Evolutionary conservation across 2,888 invertebrate genomes (phyloP), one percentile per base, ranked within the genome.

Genomic region (Tachina grossa): DNA sequence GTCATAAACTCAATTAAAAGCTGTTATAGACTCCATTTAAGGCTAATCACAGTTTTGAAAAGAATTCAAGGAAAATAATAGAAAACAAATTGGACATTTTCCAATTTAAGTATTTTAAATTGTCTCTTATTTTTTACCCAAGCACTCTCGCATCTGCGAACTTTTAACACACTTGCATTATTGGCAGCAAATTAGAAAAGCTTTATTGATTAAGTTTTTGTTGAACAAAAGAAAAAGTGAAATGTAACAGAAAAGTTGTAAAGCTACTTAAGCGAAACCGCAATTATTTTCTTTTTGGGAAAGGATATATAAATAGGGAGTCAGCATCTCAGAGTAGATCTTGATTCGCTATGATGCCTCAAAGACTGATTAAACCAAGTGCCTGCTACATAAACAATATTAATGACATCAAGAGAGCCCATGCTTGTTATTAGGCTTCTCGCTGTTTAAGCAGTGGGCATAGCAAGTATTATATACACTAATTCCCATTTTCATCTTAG

Each of bases 1-100:
- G 82, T 75, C 82, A 85, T 82, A 83, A 85, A 85, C 75, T 75
- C 79, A 85, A 85, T 85, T 85, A 79, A 82, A 82, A 85, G 82
- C 82, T 71, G 59, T 79, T 79, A 79, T 79, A 79, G 82, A 85
- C 79, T 83, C 76, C 77, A 85, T 85, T 82, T 72, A 61, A 66
- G 55, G 82, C 85, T 85, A 85, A 85, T 85, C 82, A 79, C 79
- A 76, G 65, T 75, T 65, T 78, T 66, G 16, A 84, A 59, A 61
- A 74, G 14, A 59, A n/a, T 1, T 22, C 22, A 16, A 11, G 16
- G 11, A 41, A 59, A 49, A 65, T 43, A 19, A 53, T 61, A 5
- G 14, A 53, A 65, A 53, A 51, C 45, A 69, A 71, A 31, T 31
- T 53, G 10, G 39, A 65, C 76, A 59, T 43, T 75, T 76, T 53